Evolutionary conservation across 2,888 invertebrate species (phyloP), one percentile per base, ranked within the genome.

Genomic region (Zele albiditarsus): DNA sequence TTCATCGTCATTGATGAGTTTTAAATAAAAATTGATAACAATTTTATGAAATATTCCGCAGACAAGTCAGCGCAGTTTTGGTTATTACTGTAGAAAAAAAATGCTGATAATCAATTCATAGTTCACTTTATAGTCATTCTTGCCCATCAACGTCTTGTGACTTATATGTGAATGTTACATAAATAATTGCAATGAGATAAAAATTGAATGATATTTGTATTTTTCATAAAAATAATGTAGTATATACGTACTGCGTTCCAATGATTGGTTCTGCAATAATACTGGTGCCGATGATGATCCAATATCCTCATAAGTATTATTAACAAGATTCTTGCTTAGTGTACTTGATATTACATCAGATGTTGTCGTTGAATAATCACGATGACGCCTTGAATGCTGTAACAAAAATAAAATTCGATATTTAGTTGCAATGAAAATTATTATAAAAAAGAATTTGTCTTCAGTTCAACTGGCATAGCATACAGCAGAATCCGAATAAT

Each of bases 351-450:
- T 23, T 16, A 66, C 42, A 10, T 78, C 79, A 14, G 78, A 74
- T 14, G 77, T 42, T 28, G 79, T 77, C n/a, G 78, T 76, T n/a
- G 76, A 63, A 74, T 80, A 78, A 76, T 85, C 86, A 58, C 84
- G 81, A 78, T 87, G 85, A 38, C 85, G 85, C 76, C 85, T 83
- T 8, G 84, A 82, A 77, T 87, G 87, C 87, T 87, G 84, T 69
- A 85, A 86, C 75, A 77, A 25, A 80, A 69, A 80, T 75, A 80
- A 74, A 69, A 27, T 53, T 25, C 25, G 8, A 23, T n/a, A 28
- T 10, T 70, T 70, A 58, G 20, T 27, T 23, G 4, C 28, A 16
- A 60, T 58, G 5, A 25, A 42, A 12, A 38, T 33, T 33, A 60
- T 5, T n/a, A 12, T 33, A 38, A 33, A 6, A 16, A 23, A 38